Conservation (phyloP, 1,140 invertebrate species). For the Musca domestica region DNA sequence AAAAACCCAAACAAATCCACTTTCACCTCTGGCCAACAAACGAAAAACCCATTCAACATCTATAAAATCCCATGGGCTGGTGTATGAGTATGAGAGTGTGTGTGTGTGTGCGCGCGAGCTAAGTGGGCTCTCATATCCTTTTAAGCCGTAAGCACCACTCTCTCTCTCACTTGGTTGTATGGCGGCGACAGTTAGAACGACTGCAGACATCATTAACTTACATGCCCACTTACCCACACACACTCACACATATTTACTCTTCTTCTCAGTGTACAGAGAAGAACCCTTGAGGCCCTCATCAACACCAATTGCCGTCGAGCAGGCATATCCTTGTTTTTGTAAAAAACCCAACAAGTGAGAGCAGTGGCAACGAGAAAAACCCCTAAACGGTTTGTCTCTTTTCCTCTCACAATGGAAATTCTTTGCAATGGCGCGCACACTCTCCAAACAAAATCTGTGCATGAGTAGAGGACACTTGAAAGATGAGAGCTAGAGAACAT, state of each 20-base stretch:
- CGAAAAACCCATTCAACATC: slow-evolving; percentile 4
- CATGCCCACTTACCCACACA: not conserved
- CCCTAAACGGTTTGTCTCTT: not conserved
- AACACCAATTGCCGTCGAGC: slow-evolving; percentile 19
- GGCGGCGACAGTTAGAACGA: no score
- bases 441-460: not conserved
- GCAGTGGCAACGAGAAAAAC: not conserved
- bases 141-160: slow-evolving; percentile 33
- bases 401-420: not conserved
- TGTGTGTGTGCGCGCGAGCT: slow-evolving; percentile 21
- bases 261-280: not conserved
- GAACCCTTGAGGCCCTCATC: slow-evolving; percentile 12
- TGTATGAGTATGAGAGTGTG: not conserved
- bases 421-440: not conserved
- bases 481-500: not conserved
- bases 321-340: slow-evolving; percentile 1
- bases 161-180: not conserved
- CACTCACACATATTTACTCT: not conserved
- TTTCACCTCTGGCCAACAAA: slow-evolving; percentile 17
- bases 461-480: slow-evolving; percentile 11
- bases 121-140: slow-evolving; percentile 54
- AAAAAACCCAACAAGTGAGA: not conserved
- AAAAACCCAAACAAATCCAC: slow-evolving; percentile 17
- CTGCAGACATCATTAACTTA: no score
- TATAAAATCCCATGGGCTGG: not conserved